Conservation (phyloP, 1,140 invertebrate species). For the Oscheius sp. region DNA sequence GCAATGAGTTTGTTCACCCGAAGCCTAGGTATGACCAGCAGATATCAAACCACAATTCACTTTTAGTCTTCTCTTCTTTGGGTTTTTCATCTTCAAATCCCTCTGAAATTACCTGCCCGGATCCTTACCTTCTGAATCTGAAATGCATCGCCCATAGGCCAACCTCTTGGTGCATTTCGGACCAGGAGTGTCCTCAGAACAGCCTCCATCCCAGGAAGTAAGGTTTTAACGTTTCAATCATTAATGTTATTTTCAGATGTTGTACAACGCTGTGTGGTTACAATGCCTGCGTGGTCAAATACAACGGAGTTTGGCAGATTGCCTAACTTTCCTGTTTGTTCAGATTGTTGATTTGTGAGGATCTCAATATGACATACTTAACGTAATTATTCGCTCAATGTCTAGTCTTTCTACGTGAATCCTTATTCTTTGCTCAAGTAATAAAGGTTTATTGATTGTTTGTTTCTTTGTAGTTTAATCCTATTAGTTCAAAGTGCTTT, state of each 20-base stretch:
- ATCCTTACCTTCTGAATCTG: slow-evolving; percentile 19
- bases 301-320: slow-evolving; percentile 26
- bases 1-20: slow-evolving; percentile 11
- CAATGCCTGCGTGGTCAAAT: slow-evolving; percentile 27
- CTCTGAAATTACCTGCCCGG: slow-evolving; percentile 16
- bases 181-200: slow-evolving; percentile 13
- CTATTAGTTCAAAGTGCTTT: too few species aligned
- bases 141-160: slow-evolving; percentile 19
- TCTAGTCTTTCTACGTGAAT: too few species aligned
- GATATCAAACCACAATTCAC: background rate
- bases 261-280: slow-evolving; percentile 25
- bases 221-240: background rate
- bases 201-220: slow-evolving; percentile 23
- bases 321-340: slow-evolving; percentile 1
- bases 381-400: too few species aligned
- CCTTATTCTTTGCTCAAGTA: too few species aligned
- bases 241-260: slow-evolving; percentile 7
- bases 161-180: slow-evolving; percentile 15
- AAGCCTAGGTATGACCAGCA: slow-evolving; percentile 12
- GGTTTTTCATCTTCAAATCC: background rate
- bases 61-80: slow-evolving; percentile 22
- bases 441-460: too few species aligned
- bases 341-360: background rate
- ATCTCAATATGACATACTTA: too few species aligned
- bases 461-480: too few species aligned